phyloP scores from a whole-genome alignment of 92 coral and sea anemone species.

The Scolanthus callimorphus region DNA sequence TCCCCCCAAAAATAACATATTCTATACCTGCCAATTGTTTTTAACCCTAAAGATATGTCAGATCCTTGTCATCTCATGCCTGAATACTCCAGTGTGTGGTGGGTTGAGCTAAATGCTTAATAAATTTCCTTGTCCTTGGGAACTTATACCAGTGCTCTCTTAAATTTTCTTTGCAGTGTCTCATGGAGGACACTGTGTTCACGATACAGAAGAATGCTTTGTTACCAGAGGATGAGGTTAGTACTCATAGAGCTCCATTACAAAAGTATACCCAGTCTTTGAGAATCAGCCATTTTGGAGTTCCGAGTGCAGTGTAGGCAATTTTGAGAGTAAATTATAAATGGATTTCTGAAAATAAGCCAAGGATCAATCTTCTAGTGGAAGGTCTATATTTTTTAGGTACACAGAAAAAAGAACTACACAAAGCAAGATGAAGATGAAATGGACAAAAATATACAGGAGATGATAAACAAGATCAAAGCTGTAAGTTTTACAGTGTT shows the following conservation, averaged over 20 bases:
- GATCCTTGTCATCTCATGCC: too few relatives aligned
- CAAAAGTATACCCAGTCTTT: too few relatives aligned
- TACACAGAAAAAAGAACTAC: slow-evolving; percentile 48
- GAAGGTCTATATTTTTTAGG: slow-evolving; percentile 16
- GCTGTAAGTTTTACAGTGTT: slow-evolving; percentile 49
- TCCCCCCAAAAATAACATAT: too few relatives aligned
- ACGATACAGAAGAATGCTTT: slow-evolving; percentile 66
- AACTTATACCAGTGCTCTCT: too few relatives aligned
- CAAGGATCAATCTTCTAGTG: not conserved
- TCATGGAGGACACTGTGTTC: slow-evolving; percentile 63
- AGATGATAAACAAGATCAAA: slow-evolving; percentile 65
- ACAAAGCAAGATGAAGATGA: slow-evolving; percentile 56
- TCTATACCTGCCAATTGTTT: too few relatives aligned
- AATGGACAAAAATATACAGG: slow-evolving; percentile 55
- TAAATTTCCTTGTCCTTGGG: too few relatives aligned
- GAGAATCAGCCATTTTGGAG: not conserved
- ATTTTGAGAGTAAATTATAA: too few relatives aligned
- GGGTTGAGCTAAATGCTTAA: too few relatives aligned
- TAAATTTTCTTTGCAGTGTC: slow-evolving; percentile 31
- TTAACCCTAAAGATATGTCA: too few relatives aligned
- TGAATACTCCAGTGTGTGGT: too few relatives aligned
- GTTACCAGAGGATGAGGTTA: slow-evolving; percentile 91
- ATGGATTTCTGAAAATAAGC: not conserved
- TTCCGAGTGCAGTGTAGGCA: too few relatives aligned
- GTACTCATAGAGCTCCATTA: too few relatives aligned